Percentiles rank a stretch among this genome's conserved stretches.
Conservation (phyloP, 2,113 vertebrate species). For the Corythornis cristatus region DNA sequence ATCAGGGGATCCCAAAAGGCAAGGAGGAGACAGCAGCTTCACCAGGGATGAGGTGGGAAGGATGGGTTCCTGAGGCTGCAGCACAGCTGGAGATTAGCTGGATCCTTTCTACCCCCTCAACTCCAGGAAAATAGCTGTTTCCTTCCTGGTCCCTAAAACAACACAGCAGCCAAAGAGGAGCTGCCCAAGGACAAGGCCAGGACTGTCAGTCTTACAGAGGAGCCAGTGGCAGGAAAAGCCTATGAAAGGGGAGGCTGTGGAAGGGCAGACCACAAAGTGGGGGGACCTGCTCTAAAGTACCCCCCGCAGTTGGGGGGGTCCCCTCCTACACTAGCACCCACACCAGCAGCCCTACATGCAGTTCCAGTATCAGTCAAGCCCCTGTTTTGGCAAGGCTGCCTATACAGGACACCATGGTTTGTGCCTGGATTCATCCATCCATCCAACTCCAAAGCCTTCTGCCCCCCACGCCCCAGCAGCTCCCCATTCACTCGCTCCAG, state of each 20-base stretch:
- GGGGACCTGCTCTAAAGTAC: not conserved
- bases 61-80: not conserved
- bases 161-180: not conserved
- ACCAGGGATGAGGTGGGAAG: not conserved
- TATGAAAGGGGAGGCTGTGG: rapidly evolving
- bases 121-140: slow-evolving; percentile 32
- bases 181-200: not conserved
- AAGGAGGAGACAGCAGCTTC: not conserved
- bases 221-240: not conserved
- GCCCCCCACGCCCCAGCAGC: not conserved
- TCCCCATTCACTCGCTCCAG: not conserved
- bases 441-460: not conserved
- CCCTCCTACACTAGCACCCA: not conserved
- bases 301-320: rapidly evolving
- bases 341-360: not conserved
- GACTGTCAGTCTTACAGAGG: not conserved
- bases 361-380: not conserved
- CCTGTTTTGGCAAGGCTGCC: not conserved
- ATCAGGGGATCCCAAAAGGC: not conserved
- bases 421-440: not conserved
- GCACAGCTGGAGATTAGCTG: slow-evolving; percentile 38
- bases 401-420: not conserved
- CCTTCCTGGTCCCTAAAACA: slow-evolving; percentile 27
- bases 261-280: rapidly evolving
- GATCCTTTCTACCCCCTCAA: not conserved